Conservation (phyloP, 1,140 invertebrate species). For the Eufriesea mexicana region DNA sequence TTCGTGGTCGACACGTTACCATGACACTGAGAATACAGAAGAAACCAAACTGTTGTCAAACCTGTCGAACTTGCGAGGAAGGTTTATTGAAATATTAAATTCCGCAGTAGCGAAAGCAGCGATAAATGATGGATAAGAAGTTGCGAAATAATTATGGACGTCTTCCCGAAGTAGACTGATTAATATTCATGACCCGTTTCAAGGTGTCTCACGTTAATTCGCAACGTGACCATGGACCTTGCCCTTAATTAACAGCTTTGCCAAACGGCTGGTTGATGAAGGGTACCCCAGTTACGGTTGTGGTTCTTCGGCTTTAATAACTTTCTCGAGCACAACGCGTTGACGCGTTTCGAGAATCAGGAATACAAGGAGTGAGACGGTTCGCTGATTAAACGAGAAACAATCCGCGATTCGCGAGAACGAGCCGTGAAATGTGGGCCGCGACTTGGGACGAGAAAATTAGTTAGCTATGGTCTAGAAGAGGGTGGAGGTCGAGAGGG, state of each 20-base stretch:
- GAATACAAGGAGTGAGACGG: not conserved
- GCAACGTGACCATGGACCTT: conserved; percentile 54
- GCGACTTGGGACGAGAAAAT: not conserved
- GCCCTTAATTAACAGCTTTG: conserved; percentile 64
- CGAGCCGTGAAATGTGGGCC: not conserved
- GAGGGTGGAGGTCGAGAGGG: not conserved
- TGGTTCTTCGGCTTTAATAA: conserved; percentile 37
- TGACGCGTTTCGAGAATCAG: not conserved
- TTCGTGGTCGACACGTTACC: too few species aligned
- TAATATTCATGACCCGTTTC: conserved; percentile 66
- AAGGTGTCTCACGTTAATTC: conserved; percentile 59
- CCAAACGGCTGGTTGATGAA: conserved; percentile 54
- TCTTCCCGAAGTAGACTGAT: conserved; percentile 25
- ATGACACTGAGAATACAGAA: too few species aligned
- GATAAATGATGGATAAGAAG: conserved; percentile 32
- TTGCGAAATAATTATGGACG: conserved; percentile 56
- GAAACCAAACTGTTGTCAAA: too few species aligned
- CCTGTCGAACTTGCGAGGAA: too few species aligned
- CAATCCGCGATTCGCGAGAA: not conserved
- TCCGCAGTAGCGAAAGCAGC: too few species aligned
- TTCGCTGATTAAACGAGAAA: not conserved
- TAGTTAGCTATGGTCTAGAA: conserved; percentile 8
- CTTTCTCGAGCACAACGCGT: conserved; percentile 6
- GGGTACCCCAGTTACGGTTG: not conserved
- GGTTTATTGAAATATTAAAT: too few species aligned